These are phyloP conservation scores for Eriocheir sinensis DNA, from an alignment of 1,140 invertebrate species.

Conservation along the genomic window DNA sequence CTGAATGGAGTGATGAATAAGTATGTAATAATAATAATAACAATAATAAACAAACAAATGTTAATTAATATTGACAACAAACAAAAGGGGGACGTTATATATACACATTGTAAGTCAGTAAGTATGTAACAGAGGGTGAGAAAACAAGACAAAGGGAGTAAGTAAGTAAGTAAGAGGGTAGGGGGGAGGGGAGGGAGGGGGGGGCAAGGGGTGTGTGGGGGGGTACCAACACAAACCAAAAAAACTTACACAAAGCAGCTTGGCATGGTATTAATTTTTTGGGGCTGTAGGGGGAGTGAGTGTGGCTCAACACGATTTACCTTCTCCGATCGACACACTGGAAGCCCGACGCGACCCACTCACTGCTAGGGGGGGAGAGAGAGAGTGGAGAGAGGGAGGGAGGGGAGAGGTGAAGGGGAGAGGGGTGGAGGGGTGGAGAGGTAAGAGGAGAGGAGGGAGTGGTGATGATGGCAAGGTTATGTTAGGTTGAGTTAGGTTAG, in stretches of 20 bases:
- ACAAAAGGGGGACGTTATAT: neutral
- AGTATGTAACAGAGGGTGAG: neutral
- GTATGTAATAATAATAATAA: neutral
- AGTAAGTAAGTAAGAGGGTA: constrained; percentile 67
- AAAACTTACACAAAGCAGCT: constrained; percentile 76
- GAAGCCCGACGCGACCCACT: constrained; percentile 74
- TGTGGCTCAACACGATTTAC: constrained; percentile 76
- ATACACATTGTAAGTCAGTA: constrained; percentile 27
- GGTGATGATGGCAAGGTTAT: neutral
- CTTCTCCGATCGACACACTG: constrained; percentile 77
- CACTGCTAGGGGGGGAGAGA: constrained; percentile 66
- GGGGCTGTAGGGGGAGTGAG: constrained; percentile 4
- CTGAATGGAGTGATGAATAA: neutral
- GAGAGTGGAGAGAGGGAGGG: neutral
- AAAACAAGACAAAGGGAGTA: constrained; percentile 69
- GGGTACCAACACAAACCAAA: constrained; percentile 72
- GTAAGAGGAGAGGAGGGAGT: neutral
- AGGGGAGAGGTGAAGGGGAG: neutral
- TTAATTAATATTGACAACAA: neutral
- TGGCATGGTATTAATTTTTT: constrained; percentile 47
- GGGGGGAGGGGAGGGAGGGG: constrained; percentile 62
- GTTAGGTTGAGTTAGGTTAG: neutral
- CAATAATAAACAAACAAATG: neutral
- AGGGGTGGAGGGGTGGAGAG: neutral
- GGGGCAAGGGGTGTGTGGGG: constrained; percentile 64